A percentile compares a stretch with the other conserved stretches of the same genome.
Evolutionary conservation across 2,888 invertebrate genomes (phyloP).

Genomic region (Tholera decimalis): DNA sequence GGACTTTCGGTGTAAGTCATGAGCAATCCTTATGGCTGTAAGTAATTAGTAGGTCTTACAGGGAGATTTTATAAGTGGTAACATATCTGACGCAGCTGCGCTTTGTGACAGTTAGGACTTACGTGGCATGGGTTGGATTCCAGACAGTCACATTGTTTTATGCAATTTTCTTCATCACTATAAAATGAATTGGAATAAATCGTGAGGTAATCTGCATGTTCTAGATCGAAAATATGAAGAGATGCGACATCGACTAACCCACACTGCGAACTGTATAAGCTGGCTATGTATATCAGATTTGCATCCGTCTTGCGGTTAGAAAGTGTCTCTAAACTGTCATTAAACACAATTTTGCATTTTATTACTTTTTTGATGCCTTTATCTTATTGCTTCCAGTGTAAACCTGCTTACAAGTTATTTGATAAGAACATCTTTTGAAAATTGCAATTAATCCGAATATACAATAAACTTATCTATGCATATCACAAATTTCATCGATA

Average conservation of each 20-base stretch:
- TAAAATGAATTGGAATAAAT: too few relatives aligned
- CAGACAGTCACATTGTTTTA: too few relatives aligned
- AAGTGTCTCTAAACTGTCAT: neutral
- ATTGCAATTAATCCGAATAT: neutral
- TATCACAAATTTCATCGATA: conserved; percentile 18
- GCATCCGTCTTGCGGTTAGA: neutral
- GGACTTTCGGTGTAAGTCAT: conserved; percentile 61
- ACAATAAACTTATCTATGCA: neutral
- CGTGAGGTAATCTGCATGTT: too few relatives aligned
- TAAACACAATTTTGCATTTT: neutral
- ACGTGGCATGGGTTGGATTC: too few relatives aligned
- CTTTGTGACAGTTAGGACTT: too few relatives aligned
- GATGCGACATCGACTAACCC: too few relatives aligned
- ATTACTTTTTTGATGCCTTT: neutral
- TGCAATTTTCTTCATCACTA: too few relatives aligned
- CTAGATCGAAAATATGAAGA: too few relatives aligned
- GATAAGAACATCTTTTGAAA: neutral
- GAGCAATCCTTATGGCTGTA: conserved; percentile 28
- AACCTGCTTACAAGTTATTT: neutral
- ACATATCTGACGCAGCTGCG: conserved; percentile 28
- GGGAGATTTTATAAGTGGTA: conserved; percentile 15
- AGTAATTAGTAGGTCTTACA: conserved; percentile 33
- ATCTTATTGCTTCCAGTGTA: neutral
- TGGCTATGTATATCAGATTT: too few relatives aligned
- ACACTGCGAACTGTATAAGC: too few relatives aligned